Conservation (phyloP, 2,113 vertebrate genomes). For the Nyctibius bracteatus region DNA sequence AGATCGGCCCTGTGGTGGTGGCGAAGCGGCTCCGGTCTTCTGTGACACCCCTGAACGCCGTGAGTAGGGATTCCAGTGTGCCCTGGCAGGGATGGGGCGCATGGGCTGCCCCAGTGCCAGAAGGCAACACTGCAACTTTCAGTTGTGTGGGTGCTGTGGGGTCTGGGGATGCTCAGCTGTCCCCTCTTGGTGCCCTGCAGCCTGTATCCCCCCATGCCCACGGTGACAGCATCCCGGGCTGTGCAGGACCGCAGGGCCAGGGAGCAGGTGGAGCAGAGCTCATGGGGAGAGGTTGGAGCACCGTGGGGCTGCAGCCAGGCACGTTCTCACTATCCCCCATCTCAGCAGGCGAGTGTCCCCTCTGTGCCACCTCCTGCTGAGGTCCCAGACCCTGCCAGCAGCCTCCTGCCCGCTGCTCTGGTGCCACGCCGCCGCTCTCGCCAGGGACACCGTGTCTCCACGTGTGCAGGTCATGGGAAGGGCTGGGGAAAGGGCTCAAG, state of each 20-base stretch:
- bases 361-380: slow-evolving; percentile 39
- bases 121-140: neutral
- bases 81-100: neutral
- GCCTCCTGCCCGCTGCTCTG: neutral
- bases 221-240: neutral
- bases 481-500: neutral
- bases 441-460: slow-evolving; percentile 26
- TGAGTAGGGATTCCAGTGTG: neutral
- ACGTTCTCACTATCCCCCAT: neutral
- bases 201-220: neutral
- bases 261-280: neutral
- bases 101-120: neutral
- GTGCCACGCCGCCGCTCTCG: slow-evolving; percentile 39
- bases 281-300: neutral
- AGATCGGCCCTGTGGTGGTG: slow-evolving; percentile 6
- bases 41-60: neutral
- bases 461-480: neutral
- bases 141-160: neutral
- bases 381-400: neutral
- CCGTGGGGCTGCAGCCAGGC: neutral
- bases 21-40: slow-evolving; percentile 16
- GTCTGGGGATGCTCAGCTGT: neutral
- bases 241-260: neutral
- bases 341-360: slow-evolving; percentile 68
- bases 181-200: neutral